Evolutionary conservation across 2,888 invertebrate genomes (phyloP).

Genomic region (Acanthosepion pharaonis): DNA sequence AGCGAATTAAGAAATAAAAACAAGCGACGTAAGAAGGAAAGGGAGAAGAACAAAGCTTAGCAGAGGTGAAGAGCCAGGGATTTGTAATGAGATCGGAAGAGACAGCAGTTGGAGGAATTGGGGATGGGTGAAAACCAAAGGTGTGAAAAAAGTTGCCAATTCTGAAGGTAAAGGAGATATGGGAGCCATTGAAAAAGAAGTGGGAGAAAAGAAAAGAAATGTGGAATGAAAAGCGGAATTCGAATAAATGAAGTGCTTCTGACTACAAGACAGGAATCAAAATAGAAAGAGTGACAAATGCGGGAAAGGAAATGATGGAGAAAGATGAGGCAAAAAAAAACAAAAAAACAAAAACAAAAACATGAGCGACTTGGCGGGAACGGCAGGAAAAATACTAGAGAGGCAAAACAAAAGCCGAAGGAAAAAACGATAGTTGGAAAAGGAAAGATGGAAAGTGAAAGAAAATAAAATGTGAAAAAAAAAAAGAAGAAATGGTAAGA

Average conservation of each 20-base stretch:
- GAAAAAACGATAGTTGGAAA: background rate
- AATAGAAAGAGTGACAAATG: background rate
- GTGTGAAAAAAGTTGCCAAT: background rate
- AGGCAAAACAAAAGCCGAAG: background rate
- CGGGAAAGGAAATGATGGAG: background rate
- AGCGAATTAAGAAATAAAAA: background rate
- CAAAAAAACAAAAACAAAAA: background rate
- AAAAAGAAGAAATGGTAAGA: background rate
- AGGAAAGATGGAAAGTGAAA: background rate
- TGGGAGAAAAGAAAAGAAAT: background rate
- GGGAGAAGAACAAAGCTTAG: background rate
- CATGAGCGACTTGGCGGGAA: background rate
- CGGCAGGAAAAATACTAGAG: background rate
- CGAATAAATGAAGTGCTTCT: background rate
- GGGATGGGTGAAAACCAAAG: background rate
- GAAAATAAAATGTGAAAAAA: background rate
- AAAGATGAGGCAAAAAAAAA: background rate
- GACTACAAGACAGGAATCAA: background rate
- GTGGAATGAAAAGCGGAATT: background rate
- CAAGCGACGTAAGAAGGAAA: background rate
- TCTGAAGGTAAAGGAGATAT: background rate
- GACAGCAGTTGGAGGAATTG: background rate
- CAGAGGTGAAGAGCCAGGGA: background rate
- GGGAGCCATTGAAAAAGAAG: background rate
- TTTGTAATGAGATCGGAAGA: conserved; percentile 12